These are phyloP conservation scores for Sceloporus tristichus DNA, from an alignment of 2,113 vertebrate species.

Conservation along the genomic window DNA sequence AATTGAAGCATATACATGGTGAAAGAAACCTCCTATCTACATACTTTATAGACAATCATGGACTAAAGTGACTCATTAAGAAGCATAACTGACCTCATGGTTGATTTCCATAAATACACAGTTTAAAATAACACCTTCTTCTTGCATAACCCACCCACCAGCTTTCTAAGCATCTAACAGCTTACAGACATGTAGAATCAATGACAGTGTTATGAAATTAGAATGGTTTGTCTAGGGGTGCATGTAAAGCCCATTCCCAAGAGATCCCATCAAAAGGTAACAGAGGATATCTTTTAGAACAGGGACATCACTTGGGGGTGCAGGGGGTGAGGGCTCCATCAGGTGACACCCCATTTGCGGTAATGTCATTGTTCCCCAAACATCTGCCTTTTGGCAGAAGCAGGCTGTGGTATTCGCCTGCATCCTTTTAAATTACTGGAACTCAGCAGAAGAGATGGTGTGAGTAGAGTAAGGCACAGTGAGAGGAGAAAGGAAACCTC, in stretches of 20 bases:
- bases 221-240: neutral
- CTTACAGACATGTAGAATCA: conserved; percentile 28
- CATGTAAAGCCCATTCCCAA: neutral
- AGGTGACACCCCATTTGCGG: too few species aligned
- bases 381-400: too few species aligned
- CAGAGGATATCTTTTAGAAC: neutral
- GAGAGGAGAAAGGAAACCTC: too few species aligned
- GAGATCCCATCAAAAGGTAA: neutral
- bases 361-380: too few species aligned
- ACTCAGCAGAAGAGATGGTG: too few species aligned
- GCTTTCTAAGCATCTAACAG: conserved; percentile 33
- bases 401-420: too few species aligned
- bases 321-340: too few species aligned
- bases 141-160: conserved; percentile 44
- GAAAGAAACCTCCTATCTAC: conserved; percentile 40
- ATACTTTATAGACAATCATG: neutral
- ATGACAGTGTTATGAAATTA: neutral
- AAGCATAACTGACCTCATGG: conserved; percentile 36
- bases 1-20: conserved; percentile 35
- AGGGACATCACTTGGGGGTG: too few species aligned
- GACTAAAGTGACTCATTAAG: conserved; percentile 38
- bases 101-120: conserved; percentile 42
- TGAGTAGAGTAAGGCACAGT: too few species aligned
- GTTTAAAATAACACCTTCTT: conserved; percentile 53
- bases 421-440: too few species aligned